These are phyloP conservation scores for Mallotus villosus DNA, from an alignment of 2,797 vertebrate species.

Conservation along the genomic window DNA sequence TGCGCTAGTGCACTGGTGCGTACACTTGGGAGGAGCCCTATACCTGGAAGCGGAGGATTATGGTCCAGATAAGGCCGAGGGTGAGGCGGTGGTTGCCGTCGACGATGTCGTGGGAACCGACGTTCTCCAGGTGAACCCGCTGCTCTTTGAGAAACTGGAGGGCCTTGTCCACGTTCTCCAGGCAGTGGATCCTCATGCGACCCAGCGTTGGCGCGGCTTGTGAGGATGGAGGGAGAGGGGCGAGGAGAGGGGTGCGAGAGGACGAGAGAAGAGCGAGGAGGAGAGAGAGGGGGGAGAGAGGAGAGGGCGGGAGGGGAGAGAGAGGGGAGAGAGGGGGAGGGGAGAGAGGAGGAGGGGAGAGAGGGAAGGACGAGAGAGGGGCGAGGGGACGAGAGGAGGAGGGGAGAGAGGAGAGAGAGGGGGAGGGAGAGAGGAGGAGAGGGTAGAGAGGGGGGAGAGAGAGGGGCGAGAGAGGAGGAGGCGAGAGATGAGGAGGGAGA, in stretches of 20 bases:
- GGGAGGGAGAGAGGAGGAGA: no score
- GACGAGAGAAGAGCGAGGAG: no score
- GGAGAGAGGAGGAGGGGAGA: no score
- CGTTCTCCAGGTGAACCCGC: constrained; percentile 92
- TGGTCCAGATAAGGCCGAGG: constrained; percentile 92
- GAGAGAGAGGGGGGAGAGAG: not conserved
- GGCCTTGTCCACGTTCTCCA: constrained; percentile 95
- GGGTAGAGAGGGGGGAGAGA: no score
- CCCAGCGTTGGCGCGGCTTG: constrained; percentile 88
- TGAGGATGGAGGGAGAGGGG: not conserved
- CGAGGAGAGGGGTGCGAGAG: not conserved
- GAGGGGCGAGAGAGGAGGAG: no score
- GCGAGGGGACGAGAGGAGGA: no score
- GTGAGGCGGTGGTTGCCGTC: constrained; percentile 94
- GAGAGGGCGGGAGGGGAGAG: no score
- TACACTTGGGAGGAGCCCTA: constrained; percentile 35
- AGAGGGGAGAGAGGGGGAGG: no score
- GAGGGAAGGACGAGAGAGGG: no score
- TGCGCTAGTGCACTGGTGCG: no score
- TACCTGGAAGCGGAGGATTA: constrained; percentile 95
- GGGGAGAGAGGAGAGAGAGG: not conserved
- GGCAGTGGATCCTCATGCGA: constrained; percentile 91
- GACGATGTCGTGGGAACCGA: constrained; percentile 94
- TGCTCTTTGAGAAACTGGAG: constrained; percentile 94
- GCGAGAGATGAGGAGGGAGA: no score